Conservation (phyloP, 2,113 vertebrate genomes). For the Lepisosteus osseus region DNA sequence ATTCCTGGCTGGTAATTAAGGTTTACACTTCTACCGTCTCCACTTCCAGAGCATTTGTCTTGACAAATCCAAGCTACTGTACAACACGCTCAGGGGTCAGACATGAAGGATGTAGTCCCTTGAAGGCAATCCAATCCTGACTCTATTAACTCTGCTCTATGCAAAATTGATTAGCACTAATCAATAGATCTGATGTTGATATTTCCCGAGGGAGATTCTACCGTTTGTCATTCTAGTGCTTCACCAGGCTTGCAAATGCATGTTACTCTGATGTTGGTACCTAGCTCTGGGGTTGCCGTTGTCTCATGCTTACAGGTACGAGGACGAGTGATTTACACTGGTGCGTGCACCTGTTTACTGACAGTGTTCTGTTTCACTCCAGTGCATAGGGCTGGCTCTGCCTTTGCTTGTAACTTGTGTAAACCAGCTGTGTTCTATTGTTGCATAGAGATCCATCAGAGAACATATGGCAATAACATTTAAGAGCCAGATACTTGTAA, state of each 20-base stretch:
- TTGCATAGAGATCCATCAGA: slow-evolving; percentile 41
- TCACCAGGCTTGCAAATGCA: slow-evolving; percentile 41
- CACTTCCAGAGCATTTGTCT: too few species aligned
- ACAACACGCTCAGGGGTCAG: too few species aligned
- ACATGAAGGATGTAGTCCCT: too few species aligned
- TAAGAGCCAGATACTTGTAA: too few species aligned
- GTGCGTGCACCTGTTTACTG: slow-evolving; percentile 32
- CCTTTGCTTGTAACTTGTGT: slow-evolving; percentile 50
- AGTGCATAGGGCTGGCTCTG: slow-evolving; percentile 44
- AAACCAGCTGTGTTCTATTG: slow-evolving; percentile 34
- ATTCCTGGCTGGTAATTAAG: too few species aligned
- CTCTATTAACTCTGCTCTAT: background rate
- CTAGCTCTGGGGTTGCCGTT: too few species aligned
- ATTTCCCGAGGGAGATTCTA: slow-evolving; percentile 43
- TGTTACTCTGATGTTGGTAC: too few species aligned
- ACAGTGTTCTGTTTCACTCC: slow-evolving; percentile 49
- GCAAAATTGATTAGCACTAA: slow-evolving; percentile 27
- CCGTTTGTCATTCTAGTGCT: slow-evolving; percentile 50
- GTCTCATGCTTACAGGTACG: slow-evolving; percentile 34
- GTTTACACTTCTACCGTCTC: too few species aligned
- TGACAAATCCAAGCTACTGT: too few species aligned
- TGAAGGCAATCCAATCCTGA: too few species aligned
- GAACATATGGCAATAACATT: background rate
- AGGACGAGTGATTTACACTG: slow-evolving; percentile 49
- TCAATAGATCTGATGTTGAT: slow-evolving; percentile 36